These are phyloP conservation scores for Melinopterus prodromus DNA, from an alignment of 2,888 invertebrate genomes.

Conservation along the genomic window DNA sequence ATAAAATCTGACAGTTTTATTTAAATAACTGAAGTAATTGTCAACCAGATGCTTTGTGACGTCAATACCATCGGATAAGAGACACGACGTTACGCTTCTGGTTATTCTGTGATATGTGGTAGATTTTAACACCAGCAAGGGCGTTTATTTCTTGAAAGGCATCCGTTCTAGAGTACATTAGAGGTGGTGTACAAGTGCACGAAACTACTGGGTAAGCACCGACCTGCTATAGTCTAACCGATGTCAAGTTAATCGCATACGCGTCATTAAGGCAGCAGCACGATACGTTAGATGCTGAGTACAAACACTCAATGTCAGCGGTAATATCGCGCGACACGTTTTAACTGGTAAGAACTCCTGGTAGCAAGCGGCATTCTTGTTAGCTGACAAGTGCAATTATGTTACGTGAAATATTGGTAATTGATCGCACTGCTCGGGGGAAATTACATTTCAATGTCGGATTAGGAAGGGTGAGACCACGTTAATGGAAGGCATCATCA, in stretches of 20 bases:
- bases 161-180: too few relatives aligned
- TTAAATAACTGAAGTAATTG: too few relatives aligned
- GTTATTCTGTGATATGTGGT: too few relatives aligned
- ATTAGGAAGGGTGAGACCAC: not conserved
- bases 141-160: too few relatives aligned
- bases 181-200: too few relatives aligned
- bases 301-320: not conserved
- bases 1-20: too few relatives aligned
- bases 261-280: not conserved
- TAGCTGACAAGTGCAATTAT: not conserved
- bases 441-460: not conserved
- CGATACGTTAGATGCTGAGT: not conserved
- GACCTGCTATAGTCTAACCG: not conserved
- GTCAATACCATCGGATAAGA: too few relatives aligned
- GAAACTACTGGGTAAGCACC: too few relatives aligned
- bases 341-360: not conserved
- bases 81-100: too few relatives aligned
- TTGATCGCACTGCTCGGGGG: not conserved
- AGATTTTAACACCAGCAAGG: too few relatives aligned
- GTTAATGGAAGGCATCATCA: not conserved
- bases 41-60: too few relatives aligned
- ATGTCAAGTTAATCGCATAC: not conserved
- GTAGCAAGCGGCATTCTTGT: not conserved
- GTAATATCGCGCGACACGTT: not conserved
- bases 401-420: not conserved